Base-by-base conservation (phyloP, 2,888 invertebrate species). In the Ommatoiulus sabulosus region DNA sequence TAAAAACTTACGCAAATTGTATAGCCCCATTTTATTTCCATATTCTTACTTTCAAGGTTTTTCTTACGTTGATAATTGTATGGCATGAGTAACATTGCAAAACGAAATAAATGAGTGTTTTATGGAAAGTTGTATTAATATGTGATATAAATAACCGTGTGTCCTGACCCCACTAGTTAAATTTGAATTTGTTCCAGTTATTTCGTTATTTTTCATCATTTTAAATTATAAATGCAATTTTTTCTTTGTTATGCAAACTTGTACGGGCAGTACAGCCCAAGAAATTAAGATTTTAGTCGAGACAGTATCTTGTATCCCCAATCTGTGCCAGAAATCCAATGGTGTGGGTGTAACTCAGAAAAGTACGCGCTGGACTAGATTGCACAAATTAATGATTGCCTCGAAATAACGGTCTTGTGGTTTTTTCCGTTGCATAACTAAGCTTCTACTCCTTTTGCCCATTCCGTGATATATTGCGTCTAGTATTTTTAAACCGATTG, bases 271-370 rank as follows among this genome's bases (percentile, higher is more conserved):
- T 63, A 63, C n/a, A 63, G 63, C 63, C 63, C 63, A 63, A 63
- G 63, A 63, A 63, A 63, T 63, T 63, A 63, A 63, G 63, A 63
- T 63, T 63, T 63, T 63, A 63, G 20, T 63, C n/a, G 63, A 63
- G 63, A 63, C 63, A 63, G n/a, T 63, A n/a, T 63, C n/a, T 63
- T 15, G 15, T 12, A 52, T 52, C 52, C 10, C 63, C 4, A n/a
- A 63, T 63, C 63, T 63, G 63, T 63, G 63, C 63, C 63, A n/a
- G n/a, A 63, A 63, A 63, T 63, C 63, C 6, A 10, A 63, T n/a
- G 63, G 63, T n/a, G 63, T 63, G 63, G 63, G 63, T 63, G 63
- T 63, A 63, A 63, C 63, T 63, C 63, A 2, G 63, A 3, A 52
- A 7, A 12, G 52, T 52, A 46, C 10, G 52, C 20, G 63, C 12